phyloP scores from a whole-genome alignment of 1,140 invertebrate genomes.

The Aleiodes sp. region DNA sequence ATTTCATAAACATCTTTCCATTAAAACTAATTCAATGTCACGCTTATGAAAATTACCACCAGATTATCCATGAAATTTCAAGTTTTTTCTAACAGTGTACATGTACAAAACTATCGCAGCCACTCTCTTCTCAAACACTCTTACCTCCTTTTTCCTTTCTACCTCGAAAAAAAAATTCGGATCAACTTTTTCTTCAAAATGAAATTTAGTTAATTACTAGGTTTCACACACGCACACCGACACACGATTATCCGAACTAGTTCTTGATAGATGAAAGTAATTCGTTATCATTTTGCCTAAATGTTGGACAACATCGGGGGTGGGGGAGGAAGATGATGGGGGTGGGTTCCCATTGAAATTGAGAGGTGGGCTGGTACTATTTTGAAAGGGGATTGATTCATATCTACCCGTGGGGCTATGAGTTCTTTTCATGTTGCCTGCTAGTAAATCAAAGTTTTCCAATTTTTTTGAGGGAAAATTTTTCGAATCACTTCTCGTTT shows the following conservation, averaged over 20 bases:
- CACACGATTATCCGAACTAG: not conserved
- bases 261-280: conserved; percentile 10
- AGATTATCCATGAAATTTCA: too few species aligned
- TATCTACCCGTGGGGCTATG: not conserved
- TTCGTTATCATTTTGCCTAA: not conserved
- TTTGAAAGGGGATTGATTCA: conserved; percentile 21
- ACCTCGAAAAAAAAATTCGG: too few species aligned
- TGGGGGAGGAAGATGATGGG: too few species aligned
- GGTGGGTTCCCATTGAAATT: not conserved
- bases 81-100: too few species aligned
- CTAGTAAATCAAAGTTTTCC: conserved; percentile 1
- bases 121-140: not conserved
- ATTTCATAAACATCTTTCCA: too few species aligned
- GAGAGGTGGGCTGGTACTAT: conserved; percentile 8
- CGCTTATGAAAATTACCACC: too few species aligned
- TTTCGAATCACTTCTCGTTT: too few species aligned
- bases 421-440: too few species aligned
- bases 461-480: too few species aligned
- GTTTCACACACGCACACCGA: not conserved
- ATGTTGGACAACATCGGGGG: conserved; percentile 9
- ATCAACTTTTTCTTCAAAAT: too few species aligned
- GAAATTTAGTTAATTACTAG: not conserved
- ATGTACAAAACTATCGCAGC: too few species aligned
- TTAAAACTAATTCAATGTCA: too few species aligned
- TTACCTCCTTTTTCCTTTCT: not conserved